Conservation (phyloP, 2,888 invertebrate species). For the Hyposoter didymator region DNA sequence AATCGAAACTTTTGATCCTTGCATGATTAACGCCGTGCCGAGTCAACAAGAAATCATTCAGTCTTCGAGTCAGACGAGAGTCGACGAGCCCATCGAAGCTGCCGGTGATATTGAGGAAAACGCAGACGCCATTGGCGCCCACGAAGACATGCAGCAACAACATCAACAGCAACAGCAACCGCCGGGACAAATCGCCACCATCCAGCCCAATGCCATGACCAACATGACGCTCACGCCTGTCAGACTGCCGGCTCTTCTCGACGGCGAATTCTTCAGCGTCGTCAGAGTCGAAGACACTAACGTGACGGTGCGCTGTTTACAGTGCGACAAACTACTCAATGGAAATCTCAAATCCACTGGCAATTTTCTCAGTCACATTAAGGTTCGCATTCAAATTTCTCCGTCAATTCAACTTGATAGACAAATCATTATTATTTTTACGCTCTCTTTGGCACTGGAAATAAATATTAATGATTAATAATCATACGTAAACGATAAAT, state of each 20-base stretch:
- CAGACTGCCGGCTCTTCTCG: slow-evolving; percentile 82
- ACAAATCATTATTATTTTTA: too few species aligned
- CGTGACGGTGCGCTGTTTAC: slow-evolving; percentile 82
- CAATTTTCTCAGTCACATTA: slow-evolving; percentile 83
- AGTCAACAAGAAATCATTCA: slow-evolving; percentile 77
- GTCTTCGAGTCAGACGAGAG: slow-evolving; percentile 71
- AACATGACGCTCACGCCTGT: slow-evolving; percentile 80
- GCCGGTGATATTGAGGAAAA: slow-evolving; percentile 75
- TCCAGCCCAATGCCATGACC: slow-evolving; percentile 73
- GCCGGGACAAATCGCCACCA: slow-evolving; percentile 73
- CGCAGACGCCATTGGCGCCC: slow-evolving; percentile 57
- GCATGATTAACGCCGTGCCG: slow-evolving; percentile 76
- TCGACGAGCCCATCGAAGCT: slow-evolving; percentile 63
- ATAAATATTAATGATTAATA: too few species aligned
- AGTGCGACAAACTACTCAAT: slow-evolving; percentile 82
- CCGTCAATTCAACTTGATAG: too few species aligned
- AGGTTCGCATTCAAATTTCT: slow-evolving; percentile 72
- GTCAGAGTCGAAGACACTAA: slow-evolving; percentile 82
- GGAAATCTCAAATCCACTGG: slow-evolving; percentile 83
- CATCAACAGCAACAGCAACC: slow-evolving; percentile 13
- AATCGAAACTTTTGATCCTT: slow-evolving; percentile 81
- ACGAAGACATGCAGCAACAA: slow-evolving; percentile 11
- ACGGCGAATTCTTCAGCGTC: slow-evolving; percentile 82
- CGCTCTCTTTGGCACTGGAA: too few species aligned
- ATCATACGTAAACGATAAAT: too few species aligned